Evolutionary conservation across 2,888 invertebrate species (phyloP), one percentile per base, ranked within the genome.

Genomic region (Patella ulyssiponensis): DNA sequence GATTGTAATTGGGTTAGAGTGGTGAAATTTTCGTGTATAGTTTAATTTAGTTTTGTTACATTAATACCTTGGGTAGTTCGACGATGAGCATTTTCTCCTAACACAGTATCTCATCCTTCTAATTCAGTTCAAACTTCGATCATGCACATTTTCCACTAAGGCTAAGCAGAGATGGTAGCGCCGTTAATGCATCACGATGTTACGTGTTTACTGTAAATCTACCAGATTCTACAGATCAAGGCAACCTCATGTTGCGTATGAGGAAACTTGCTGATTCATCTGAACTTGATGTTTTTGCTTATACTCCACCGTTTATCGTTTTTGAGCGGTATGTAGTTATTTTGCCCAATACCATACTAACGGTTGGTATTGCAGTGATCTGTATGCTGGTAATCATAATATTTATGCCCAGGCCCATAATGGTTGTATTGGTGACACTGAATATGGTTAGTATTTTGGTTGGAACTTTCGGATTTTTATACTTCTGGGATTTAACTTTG

Each of bases 141-240:
- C n/a, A n/a, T n/a, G n/a, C n/a, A n/a, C n/a, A n/a, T n/a, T n/a
- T n/a, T n/a, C n/a, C n/a, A n/a, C n/a, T n/a, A n/a, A n/a, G n/a
- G n/a, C n/a, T n/a, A n/a, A n/a, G n/a, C n/a, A n/a, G n/a, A n/a
- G 74, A 78, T 0, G 74, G 58, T 64, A 23, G 20, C 93, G 94
- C 73, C 94, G 94, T 98, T 51, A 88, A 95, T 3, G 96, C 96
- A 1, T 96, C 96, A 72, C 93, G 97, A 79, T 96, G 96, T 89
- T 93, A 97, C 71, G 95, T 97, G 73, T 96, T 97, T 91, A 96
- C 97, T 0, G 95, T 96, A 3, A 96, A 97, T 88, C 96, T 97
- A 71, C 95, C 95, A 76, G 96, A 96, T 75, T 96, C 97, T 51
- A 79, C 80, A 23, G 77, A 76, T 51, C 86, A 88, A 78, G 86